Conservation (phyloP, 1,140 invertebrate species). For the Atta texana region DNA sequence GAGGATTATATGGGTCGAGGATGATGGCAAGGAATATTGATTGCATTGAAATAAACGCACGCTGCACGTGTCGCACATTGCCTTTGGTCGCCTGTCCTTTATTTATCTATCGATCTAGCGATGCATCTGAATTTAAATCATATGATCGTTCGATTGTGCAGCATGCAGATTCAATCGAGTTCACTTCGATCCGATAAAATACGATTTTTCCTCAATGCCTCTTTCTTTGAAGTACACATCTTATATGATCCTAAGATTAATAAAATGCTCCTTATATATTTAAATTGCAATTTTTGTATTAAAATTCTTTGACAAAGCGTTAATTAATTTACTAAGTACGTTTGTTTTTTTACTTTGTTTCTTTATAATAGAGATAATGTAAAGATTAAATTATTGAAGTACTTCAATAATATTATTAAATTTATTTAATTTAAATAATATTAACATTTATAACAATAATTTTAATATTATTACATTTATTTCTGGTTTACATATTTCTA, state of each 20-base stretch:
- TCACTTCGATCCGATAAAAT: slow-evolving; percentile 26
- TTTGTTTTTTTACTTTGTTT: neutral
- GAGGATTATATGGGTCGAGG: slow-evolving; percentile 29
- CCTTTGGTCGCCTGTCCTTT: slow-evolving; percentile 9
- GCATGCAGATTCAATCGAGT: slow-evolving; percentile 6
- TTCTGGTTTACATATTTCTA: neutral
- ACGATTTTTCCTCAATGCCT: slow-evolving; percentile 13
- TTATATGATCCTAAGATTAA: neutral
- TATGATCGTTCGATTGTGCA: slow-evolving; percentile 32
- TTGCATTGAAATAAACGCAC: slow-evolving; percentile 42
- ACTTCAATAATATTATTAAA: neutral
- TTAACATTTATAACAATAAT: neutral
- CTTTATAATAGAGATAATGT: neutral
- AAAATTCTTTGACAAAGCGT: neutral
- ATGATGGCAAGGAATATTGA: slow-evolving; percentile 37
- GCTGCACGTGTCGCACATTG: slow-evolving; percentile 10
- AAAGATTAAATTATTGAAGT: neutral
- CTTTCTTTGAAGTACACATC: slow-evolving; percentile 11
- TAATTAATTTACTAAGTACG: neutral
- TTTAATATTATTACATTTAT: neutral
- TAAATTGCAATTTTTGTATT: neutral
- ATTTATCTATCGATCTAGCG: slow-evolving; percentile 37
- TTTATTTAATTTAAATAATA: neutral
- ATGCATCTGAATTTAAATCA: slow-evolving; percentile 43
- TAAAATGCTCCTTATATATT: neutral